Evolutionary conservation across 1,140 invertebrate genomes (phyloP), one percentile per base, ranked within the genome.

Genomic region (Phthorimaea operculella): DNA sequence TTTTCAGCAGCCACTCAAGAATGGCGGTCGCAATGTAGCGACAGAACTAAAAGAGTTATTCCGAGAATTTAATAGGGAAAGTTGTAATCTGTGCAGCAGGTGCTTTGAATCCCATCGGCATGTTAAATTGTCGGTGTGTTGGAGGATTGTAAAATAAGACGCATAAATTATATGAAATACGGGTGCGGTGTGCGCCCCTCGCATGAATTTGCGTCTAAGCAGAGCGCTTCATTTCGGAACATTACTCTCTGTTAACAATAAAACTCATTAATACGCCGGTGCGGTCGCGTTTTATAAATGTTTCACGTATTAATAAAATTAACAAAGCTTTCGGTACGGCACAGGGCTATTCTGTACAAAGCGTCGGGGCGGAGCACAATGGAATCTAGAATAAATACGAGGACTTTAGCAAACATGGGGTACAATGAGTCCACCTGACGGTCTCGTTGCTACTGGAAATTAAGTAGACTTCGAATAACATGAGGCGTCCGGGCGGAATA

Each of bases 291-390:
- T 80, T 78, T 79, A 81, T 82, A 80, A 85, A 85, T 83, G 79
- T 85, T 85, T 82, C 71, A 85, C 72, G 76, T 80, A 80, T 83
- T 85, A 83, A 85, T 85, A 85, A 85, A 80, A 85, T 83, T 83
- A 83, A 83, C 82, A 83, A 83, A 83, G 78, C 73, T 64, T 64
- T 53, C n/a, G 50, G 65, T 74, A 61, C 59, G 67, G 68, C 60
- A 67, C 74, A 74, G 76, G 74, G 79, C 77, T 76, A 79, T 77
- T 72, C 58, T 68, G 73, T 70, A 76, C 82, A 81, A 82, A 80
- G 76, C 79, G 75, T 76, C 60, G 70, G 73, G 74, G 72, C 70
- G 72, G 48, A 68, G 66, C 58, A 85, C 82, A 85, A 85, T 80
- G 60, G 82, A 72, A 74, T 77, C 72, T 82, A 83, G 80, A 85